These are phyloP conservation scores for Cyaniris semiargus DNA, from an alignment of 2,888 invertebrate genomes.

Conservation along the genomic window DNA sequence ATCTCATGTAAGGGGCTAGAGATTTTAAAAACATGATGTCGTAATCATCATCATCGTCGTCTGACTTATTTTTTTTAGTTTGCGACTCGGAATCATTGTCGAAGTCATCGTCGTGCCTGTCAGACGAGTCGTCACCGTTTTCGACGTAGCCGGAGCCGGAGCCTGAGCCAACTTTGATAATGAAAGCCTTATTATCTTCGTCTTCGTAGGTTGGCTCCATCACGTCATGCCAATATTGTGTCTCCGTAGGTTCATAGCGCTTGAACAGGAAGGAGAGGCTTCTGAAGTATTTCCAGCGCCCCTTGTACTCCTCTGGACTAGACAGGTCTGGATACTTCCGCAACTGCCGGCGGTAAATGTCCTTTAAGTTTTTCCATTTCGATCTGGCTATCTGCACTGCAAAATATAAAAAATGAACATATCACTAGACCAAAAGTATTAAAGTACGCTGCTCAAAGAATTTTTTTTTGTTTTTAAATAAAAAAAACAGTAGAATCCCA, in stretches of 20 bases:
- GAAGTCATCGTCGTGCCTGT: not conserved
- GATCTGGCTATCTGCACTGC: slow-evolving; percentile 50
- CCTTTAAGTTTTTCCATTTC: slow-evolving; percentile 61
- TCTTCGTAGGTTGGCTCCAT: slow-evolving; percentile 26
- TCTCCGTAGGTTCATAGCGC: slow-evolving; percentile 35
- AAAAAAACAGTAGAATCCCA: too few relatives aligned
- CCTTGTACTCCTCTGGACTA: slow-evolving; percentile 45
- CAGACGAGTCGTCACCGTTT: not conserved
- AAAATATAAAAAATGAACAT: slow-evolving; percentile 36
- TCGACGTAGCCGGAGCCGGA: not conserved
- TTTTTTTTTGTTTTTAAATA: too few relatives aligned
- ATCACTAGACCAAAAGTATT: not conserved
- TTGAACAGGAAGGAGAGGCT: slow-evolving; percentile 48
- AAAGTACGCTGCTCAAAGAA: not conserved
- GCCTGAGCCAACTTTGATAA: slow-evolving; percentile 2
- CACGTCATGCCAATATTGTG: not conserved
- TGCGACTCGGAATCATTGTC: not conserved
- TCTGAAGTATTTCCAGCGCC: slow-evolving; percentile 55
- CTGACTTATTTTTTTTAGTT: not conserved
- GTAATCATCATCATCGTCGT: not conserved
- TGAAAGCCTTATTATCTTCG: slow-evolving; percentile 31
- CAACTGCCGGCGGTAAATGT: slow-evolving; percentile 51
- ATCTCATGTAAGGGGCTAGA: slow-evolving; percentile 29
- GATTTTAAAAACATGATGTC: slow-evolving; percentile 15
- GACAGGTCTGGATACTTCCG: slow-evolving; percentile 42